These are phyloP conservation scores for Cancer borealis DNA, from an alignment of 2,888 invertebrate genomes.

Conservation along the genomic window DNA sequence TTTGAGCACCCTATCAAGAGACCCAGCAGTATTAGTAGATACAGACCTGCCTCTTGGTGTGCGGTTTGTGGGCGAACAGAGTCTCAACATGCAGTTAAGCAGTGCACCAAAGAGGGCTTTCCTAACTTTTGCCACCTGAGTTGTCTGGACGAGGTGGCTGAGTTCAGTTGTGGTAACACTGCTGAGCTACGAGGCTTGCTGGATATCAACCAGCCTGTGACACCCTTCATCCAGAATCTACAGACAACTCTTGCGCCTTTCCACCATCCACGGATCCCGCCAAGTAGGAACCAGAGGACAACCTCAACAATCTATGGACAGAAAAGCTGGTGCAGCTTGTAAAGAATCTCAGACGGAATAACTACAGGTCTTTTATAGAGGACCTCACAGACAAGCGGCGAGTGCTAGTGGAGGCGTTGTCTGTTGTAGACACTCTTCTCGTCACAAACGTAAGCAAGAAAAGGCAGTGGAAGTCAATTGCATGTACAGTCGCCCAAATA, in stretches of 20 bases:
- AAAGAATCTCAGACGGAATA: not conserved
- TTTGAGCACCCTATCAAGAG: not conserved
- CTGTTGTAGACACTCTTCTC: not conserved
- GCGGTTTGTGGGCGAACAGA: not conserved
- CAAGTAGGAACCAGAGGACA: not conserved
- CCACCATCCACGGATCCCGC: not conserved
- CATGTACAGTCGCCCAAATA: too few species aligned
- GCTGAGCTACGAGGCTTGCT: not conserved
- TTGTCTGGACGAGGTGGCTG: not conserved
- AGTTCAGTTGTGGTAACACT: not conserved
- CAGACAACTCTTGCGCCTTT: not conserved
- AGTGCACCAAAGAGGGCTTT: not conserved
- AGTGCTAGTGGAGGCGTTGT: not conserved
- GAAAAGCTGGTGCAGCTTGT: not conserved
- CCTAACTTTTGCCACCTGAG: not conserved
- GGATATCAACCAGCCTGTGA: not conserved
- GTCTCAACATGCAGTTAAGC: not conserved
- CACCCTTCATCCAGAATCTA: not conserved
- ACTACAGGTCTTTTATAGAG: not conserved
- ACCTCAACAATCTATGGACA: not conserved
- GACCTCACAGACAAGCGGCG: not conserved
- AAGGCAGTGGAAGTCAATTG: not conserved
- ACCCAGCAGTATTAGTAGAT: not conserved
- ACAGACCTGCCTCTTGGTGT: slow-evolving; percentile 5
- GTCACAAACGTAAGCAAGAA: not conserved